Conservation (phyloP, 2,113 vertebrate species). For the Toxotes chatareus region DNA sequence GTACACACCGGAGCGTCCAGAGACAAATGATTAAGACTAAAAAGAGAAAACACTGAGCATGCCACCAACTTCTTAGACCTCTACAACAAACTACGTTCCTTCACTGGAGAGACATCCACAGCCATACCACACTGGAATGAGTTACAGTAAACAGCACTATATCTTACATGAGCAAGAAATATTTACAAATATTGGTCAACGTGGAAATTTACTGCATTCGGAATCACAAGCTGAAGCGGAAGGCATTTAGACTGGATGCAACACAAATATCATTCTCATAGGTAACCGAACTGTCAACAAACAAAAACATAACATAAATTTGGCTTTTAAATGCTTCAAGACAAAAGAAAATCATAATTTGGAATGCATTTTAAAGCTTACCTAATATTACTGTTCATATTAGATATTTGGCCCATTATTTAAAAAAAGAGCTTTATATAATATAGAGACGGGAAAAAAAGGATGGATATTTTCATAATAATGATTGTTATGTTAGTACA, state of each 20-base stretch:
- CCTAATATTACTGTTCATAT: conserved; percentile 29
- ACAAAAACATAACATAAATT: conserved; percentile 26
- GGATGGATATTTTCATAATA: conserved; percentile 53
- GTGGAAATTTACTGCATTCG: conserved; percentile 57
- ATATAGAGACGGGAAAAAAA: conserved; percentile 36
- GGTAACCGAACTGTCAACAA: conserved; percentile 10
- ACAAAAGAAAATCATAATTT: conserved; percentile 34
- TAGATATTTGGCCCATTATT: conserved; percentile 72
- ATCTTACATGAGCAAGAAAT: conserved; percentile 65
- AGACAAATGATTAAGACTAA: conserved; percentile 43
- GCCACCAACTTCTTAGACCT: conserved; percentile 33
- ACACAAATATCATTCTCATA: conserved; percentile 19
- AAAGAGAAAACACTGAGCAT: conserved; percentile 14
- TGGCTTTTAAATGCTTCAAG: conserved; percentile 55
- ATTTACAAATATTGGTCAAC: conserved; percentile 66
- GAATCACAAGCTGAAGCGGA: conserved; percentile 62
- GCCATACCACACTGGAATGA: conserved; percentile 65
- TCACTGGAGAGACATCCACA: conserved; percentile 44
- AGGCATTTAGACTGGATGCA: conserved; percentile 30
- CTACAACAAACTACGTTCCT: conserved; percentile 38
- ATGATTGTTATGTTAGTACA: conserved; percentile 61
- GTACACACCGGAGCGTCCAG: not conserved
- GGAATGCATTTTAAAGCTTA: conserved; percentile 73
- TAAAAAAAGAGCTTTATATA: conserved; percentile 47
- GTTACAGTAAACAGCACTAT: conserved; percentile 80